These are phyloP conservation scores for Alaudala cheleensis DNA, from an alignment of 2,113 vertebrate species.

Conservation along the genomic window DNA sequence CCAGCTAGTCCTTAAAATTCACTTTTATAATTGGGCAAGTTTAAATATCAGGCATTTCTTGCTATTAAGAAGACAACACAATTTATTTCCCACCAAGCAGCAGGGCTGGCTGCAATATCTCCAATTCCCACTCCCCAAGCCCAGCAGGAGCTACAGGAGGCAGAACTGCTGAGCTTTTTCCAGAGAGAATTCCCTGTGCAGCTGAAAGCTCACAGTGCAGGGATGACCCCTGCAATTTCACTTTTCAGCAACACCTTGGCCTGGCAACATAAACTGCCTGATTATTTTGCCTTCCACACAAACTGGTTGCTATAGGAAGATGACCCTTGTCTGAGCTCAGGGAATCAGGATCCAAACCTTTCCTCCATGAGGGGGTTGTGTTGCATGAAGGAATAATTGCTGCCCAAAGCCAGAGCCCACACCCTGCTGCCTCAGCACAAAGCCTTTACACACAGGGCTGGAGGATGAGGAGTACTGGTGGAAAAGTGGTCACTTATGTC, in stretches of 20 bases:
- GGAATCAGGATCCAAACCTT: neutral
- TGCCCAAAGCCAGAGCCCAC: neutral
- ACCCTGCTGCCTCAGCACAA: neutral
- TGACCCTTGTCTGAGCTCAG: neutral
- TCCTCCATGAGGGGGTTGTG: neutral
- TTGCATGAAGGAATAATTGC: neutral
- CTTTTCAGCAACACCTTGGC: neutral
- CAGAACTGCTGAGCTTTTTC: neutral
- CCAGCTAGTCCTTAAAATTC: neutral
- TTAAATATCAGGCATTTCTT: neutral
- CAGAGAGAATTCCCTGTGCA: neutral
- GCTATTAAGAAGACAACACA: neutral
- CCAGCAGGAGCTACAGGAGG: neutral
- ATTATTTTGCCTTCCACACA: neutral
- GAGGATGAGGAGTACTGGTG: rapidly evolving
- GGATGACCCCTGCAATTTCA: neutral
- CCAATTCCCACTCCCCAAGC: neutral
- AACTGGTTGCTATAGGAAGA: neutral
- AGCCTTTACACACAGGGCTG: rapidly evolving
- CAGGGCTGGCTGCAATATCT: neutral
- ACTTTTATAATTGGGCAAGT: neutral
- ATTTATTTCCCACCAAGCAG: neutral
- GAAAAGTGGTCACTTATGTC: neutral
- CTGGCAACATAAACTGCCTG: neutral
- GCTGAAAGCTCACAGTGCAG: neutral